These are phyloP conservation scores for Oegoconia quadripuncta DNA, from an alignment of 2,888 invertebrate species.

Conservation along the genomic window DNA sequence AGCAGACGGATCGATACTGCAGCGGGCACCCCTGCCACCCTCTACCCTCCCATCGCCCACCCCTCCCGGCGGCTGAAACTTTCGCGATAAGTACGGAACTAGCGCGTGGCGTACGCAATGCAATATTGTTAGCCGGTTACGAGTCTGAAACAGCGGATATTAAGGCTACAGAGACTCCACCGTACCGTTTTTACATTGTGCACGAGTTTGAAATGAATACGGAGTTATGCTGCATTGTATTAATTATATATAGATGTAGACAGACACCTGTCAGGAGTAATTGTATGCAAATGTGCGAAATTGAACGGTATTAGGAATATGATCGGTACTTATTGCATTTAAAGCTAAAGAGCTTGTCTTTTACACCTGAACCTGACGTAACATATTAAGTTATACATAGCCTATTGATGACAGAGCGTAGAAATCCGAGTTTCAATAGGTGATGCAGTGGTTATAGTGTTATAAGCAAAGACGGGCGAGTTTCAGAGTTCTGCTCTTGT, in stretches of 20 bases:
- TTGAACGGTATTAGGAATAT: neutral
- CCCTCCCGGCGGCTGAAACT: slow-evolving; percentile 63
- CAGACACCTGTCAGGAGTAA: slow-evolving; percentile 16
- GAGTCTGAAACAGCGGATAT: slow-evolving; percentile 76
- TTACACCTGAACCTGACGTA: too few relatives aligned
- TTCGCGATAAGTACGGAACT: slow-evolving; percentile 78
- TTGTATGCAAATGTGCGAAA: slow-evolving; percentile 12
- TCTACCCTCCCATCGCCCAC: slow-evolving; percentile 25
- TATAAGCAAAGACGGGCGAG: slow-evolving; percentile 45
- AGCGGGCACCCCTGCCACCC: slow-evolving; percentile 36
- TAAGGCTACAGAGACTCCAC: slow-evolving; percentile 66
- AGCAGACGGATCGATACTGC: slow-evolving; percentile 77
- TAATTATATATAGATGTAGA: slow-evolving; percentile 51
- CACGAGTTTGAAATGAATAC: slow-evolving; percentile 62
- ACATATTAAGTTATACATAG: too few relatives aligned
- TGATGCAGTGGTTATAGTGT: too few relatives aligned
- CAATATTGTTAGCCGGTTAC: slow-evolving; percentile 78
- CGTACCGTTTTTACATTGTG: slow-evolving; percentile 68
- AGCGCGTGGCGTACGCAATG: slow-evolving; percentile 77
- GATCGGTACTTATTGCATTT: too few relatives aligned
- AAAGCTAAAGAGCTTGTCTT: too few relatives aligned
- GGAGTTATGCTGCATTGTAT: slow-evolving; percentile 58
- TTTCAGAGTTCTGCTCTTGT: slow-evolving; percentile 47
- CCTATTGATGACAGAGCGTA: too few relatives aligned
- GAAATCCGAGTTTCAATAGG: too few relatives aligned